Evolutionary conservation across 2,888 invertebrate species (phyloP).

Genomic region (Unio pictorum): DNA sequence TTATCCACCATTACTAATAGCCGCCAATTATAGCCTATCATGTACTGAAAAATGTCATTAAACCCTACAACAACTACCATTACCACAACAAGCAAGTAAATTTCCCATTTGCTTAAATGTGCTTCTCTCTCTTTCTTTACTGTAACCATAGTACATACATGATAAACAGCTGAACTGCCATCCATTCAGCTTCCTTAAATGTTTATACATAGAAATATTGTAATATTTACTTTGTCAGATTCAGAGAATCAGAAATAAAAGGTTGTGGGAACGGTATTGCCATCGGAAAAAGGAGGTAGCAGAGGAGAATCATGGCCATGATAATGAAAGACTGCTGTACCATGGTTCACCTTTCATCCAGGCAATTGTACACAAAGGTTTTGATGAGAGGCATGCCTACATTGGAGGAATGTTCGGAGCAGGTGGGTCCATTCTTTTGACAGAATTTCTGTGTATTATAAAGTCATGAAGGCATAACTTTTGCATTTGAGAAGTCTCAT

Average conservation of each 20-base stretch:
- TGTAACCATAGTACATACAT: too few species aligned
- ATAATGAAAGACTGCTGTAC: slow-evolving; percentile 93
- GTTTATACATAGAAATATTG: too few species aligned
- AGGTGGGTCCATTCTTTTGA: slow-evolving; percentile 67
- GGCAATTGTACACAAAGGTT: slow-evolving; percentile 98
- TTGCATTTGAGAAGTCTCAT: neutral
- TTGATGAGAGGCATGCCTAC: slow-evolving; percentile 97
- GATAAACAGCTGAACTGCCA: too few species aligned
- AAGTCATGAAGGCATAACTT: neutral
- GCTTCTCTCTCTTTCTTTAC: too few species aligned
- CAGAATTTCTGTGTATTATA: neutral
- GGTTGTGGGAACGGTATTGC: slow-evolving; percentile 93
- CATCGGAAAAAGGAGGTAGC: slow-evolving; percentile 92
- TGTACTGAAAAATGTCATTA: too few species aligned
- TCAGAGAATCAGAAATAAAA: slow-evolving; percentile 95
- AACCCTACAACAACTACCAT: too few species aligned
- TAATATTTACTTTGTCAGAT: slow-evolving; percentile 77
- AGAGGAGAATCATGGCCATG: slow-evolving; percentile 84
- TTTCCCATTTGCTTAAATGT: too few species aligned
- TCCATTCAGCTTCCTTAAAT: too few species aligned
- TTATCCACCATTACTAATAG: too few species aligned
- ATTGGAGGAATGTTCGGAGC: slow-evolving; percentile 86
- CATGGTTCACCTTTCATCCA: slow-evolving; percentile 98
- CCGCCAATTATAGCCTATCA: too few species aligned
- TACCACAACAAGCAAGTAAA: too few species aligned